Evolutionary conservation across 2,888 invertebrate genomes (phyloP).

Genomic region (Syritta pipiens): DNA sequence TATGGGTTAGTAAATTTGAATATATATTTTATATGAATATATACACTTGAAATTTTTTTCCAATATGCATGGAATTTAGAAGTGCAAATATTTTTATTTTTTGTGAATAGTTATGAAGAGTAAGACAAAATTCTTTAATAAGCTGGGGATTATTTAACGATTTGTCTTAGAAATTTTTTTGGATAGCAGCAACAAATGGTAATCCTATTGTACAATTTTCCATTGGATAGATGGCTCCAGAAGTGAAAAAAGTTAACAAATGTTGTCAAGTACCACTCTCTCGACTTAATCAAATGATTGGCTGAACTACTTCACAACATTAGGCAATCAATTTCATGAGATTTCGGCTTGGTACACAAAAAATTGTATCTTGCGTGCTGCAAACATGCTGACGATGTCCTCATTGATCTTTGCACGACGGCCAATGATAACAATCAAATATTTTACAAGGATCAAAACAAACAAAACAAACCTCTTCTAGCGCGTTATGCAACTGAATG

Average conservation of each 20-base stretch:
- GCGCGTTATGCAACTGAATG: slow-evolving; percentile 39
- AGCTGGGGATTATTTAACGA: no score
- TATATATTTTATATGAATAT: no score
- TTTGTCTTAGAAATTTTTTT: no score
- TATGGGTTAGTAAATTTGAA: slow-evolving; percentile 4
- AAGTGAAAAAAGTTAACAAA: no score
- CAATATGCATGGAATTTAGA: no score
- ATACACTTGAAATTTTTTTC: no score
- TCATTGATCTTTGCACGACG: background rate
- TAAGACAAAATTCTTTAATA: no score
- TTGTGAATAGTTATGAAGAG: no score
- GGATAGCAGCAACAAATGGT: no score
- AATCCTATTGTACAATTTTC: no score
- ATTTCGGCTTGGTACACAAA: background rate
- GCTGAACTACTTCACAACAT: slow-evolving; percentile 9
- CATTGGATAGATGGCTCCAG: no score
- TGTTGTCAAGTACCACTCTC: background rate
- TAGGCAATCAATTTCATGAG: slow-evolving; percentile 29
- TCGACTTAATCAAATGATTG: slow-evolving; percentile 48
- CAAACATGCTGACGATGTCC: background rate
- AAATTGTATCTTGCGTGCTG: slow-evolving; percentile 29
- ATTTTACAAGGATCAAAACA: background rate
- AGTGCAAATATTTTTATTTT: no score
- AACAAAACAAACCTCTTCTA: slow-evolving; percentile 21
- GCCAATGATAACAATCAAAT: slow-evolving; percentile 33